Percentiles rank a stretch among this genome's conserved stretches.
phyloP scores from a whole-genome alignment of 2,797 vertebrate species.

The Argentina silus region DNA sequence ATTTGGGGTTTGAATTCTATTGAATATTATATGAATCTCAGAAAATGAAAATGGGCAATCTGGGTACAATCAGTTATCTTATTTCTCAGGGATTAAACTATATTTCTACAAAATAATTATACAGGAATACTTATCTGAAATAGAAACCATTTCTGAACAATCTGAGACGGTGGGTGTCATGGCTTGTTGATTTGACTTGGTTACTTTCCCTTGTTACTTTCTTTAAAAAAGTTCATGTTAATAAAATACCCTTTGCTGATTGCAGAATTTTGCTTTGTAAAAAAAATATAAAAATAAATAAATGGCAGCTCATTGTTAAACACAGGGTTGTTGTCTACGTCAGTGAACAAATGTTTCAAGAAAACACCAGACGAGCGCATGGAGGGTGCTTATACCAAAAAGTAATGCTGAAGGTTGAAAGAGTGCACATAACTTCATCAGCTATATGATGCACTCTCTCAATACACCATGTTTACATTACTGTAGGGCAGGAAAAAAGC shows the following conservation, averaged over 20 bases:
- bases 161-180: no score
- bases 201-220: no score
- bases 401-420: background rate
- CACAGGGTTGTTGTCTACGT: background rate
- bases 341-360: background rate
- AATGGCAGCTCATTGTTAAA: conserved; percentile 14
- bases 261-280: background rate
- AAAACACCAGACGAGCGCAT: background rate
- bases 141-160: no score
- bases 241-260: background rate
- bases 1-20: no score
- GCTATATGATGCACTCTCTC: background rate
- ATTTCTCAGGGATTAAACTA: no score
- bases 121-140: no score
- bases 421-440: background rate
- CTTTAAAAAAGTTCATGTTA: background rate
- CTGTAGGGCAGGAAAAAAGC: no score
- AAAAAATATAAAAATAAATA: background rate
- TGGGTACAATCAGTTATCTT: no score
- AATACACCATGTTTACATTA: conserved; percentile 9
- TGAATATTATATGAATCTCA: no score
- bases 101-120: no score
- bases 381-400: background rate
- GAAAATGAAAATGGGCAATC: no score
- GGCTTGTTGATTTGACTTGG: no score